Evolutionary conservation across 2,888 invertebrate genomes (phyloP).

Genomic region (Epinotia demarniana): DNA sequence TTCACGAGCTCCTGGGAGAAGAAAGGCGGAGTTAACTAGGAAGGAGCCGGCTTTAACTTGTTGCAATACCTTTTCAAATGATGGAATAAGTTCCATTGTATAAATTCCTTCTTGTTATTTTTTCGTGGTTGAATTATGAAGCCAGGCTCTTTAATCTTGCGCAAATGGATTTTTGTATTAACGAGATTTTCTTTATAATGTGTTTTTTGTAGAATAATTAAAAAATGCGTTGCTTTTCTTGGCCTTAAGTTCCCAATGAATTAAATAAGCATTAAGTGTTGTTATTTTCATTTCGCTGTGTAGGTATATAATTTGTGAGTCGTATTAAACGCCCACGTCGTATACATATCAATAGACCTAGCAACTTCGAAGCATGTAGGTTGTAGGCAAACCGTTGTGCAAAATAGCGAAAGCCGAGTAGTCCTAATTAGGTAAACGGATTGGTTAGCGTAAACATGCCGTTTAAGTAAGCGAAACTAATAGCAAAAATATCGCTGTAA

Average conservation of each 20-base stretch:
- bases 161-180: constrained; percentile 33
- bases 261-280: not conserved
- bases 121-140: constrained; percentile 37
- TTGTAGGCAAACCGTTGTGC: constrained; percentile 19
- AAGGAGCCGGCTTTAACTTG: constrained; percentile 42
- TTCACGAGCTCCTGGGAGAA: constrained; percentile 34
- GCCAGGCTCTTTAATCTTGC: constrained; percentile 28
- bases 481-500: constrained; percentile 12
- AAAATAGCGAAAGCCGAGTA: not conserved
- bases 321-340: not conserved
- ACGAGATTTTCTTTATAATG: constrained; percentile 17
- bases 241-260: not conserved
- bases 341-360: not conserved
- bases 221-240: constrained; percentile 5
- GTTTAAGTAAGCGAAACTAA: not conserved
- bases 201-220: constrained; percentile 26
- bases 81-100: constrained; percentile 45
- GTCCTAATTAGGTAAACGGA: constrained; percentile 33
- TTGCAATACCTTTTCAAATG: constrained; percentile 45
- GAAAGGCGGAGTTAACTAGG: constrained; percentile 37
- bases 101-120: constrained; percentile 34
- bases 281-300: not conserved
- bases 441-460: constrained; percentile 18
- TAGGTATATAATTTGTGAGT: not conserved
- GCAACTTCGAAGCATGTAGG: no score